Evolutionary conservation across 1,140 invertebrate species (phyloP), one percentile per base, ranked within the genome.

Genomic region (Pygmarrhopalites habei): DNA sequence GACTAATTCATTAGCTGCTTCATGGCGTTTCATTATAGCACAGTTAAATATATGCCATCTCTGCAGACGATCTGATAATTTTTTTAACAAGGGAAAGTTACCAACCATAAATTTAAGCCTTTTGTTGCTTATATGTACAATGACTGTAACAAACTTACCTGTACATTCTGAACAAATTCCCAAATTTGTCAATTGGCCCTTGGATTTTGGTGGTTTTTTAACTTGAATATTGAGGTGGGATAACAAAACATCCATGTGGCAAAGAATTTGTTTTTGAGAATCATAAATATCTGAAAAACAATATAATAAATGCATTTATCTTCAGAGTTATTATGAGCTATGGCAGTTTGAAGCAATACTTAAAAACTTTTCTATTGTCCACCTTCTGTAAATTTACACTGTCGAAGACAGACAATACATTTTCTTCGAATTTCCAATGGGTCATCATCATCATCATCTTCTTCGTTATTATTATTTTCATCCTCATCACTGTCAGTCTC

Each of bases 41-140:
- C 28, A 63, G 28, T 56, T 63, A 26, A 67, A 67, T 26, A 67
- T 44, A 57, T 67, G 65, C 65, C 65, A 67, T 19, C 65, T 30
- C 28, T 67, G 65, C 1, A 67, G 32, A 7, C 52, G 51, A 53
- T 67, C 51, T n/a, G n/a, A n/a, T n/a, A n/a, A n/a, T n/a, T n/a
- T n/a, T n/a, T n/a, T n/a, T n/a, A n/a, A n/a, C n/a, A n/a, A n/a
- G n/a, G n/a, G n/a, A n/a, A n/a, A n/a, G n/a, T n/a, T n/a, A n/a
- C n/a, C n/a, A n/a, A n/a, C n/a, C n/a, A n/a, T n/a, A n/a, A n/a
- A n/a, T n/a, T n/a, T n/a, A n/a, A n/a, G n/a, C n/a, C n/a, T n/a
- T n/a, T n/a, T n/a, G n/a, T n/a, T n/a, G n/a, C n/a, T n/a, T n/a
- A n/a, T n/a, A n/a, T n/a, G n/a, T n/a, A n/a, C n/a, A n/a, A n/a